Percentiles rank a stretch among this genome's conserved stretches.
Conservation (phyloP, 2,888 invertebrate species). For the Ametastegia equiseti region DNA sequence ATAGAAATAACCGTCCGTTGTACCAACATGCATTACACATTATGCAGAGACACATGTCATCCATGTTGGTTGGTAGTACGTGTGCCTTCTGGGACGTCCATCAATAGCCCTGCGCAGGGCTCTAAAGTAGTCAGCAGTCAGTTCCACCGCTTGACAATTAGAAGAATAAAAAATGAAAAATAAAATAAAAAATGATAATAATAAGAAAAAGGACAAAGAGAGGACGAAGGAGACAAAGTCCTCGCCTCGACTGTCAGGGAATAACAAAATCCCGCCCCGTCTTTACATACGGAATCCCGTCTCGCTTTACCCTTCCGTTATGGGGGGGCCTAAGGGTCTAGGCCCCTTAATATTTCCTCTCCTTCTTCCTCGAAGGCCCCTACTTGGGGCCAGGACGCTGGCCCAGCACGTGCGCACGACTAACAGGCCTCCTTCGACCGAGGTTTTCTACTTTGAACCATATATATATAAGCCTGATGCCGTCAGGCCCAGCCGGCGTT, state of each 20-base stretch:
- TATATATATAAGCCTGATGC: conserved; percentile 54
- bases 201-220: background rate
- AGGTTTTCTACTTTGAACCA: conserved; percentile 41
- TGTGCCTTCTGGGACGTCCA: background rate
- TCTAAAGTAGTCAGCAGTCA: conserved; percentile 1
- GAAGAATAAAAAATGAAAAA: background rate
- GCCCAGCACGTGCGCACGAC: conserved; percentile 58
- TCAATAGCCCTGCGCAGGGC: background rate
- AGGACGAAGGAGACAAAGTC: background rate
- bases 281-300: conserved; percentile 63
- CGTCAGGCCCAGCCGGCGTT: conserved; percentile 46
- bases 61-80: too few relatives aligned
- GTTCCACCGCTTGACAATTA: background rate
- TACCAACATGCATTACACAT: conserved; percentile 21
- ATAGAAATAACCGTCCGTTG: background rate
- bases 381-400: conserved; percentile 6
- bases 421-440: background rate
- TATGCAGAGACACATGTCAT: conserved; percentile 36
- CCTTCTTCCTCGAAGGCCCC: background rate
- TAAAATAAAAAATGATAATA: background rate
- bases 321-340: background rate
- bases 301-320: conserved; percentile 13
- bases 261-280: conserved; percentile 48
- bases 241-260: background rate
- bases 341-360: background rate